Conservation (phyloP, 2,888 invertebrate species). For the Macrophya annulata region DNA sequence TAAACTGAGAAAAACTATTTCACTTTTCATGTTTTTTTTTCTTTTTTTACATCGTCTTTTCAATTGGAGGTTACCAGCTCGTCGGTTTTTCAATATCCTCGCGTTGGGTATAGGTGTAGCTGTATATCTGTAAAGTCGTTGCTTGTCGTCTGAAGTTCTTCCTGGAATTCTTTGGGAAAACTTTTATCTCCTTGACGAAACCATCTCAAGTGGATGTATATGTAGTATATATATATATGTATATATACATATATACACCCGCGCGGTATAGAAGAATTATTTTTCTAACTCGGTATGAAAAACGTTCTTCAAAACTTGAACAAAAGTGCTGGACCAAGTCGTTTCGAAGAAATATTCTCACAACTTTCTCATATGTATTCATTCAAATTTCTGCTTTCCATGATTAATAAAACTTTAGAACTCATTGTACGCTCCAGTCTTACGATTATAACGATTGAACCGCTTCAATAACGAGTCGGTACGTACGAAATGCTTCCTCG, state of each 20-base stretch:
- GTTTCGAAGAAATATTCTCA: neutral
- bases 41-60: neutral
- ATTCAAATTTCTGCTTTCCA: neutral
- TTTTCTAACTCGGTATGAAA: slow-evolving; percentile 11
- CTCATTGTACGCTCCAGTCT: neutral
- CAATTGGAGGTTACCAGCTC: neutral
- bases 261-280: slow-evolving; percentile 21
- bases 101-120: neutral
- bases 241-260: neutral
- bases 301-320: slow-evolving; percentile 14
- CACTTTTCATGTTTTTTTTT: neutral
- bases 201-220: slow-evolving; percentile 38
- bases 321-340: neutral
- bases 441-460: neutral
- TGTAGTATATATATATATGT: neutral
- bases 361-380: neutral
- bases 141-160: slow-evolving; percentile 29
- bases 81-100: neutral
- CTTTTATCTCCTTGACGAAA: slow-evolving; percentile 40
- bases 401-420: slow-evolving; percentile 6
- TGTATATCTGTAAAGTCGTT: neutral
- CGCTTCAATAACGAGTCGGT: neutral
- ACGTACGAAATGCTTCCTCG: neutral
- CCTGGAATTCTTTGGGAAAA: slow-evolving; percentile 34
- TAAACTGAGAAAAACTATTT: neutral